A percentile compares a stretch with the other conserved stretches of the same genome.
phyloP scores from a whole-genome alignment of 1,140 invertebrate species.

The Meloidogyne hapla region DNA sequence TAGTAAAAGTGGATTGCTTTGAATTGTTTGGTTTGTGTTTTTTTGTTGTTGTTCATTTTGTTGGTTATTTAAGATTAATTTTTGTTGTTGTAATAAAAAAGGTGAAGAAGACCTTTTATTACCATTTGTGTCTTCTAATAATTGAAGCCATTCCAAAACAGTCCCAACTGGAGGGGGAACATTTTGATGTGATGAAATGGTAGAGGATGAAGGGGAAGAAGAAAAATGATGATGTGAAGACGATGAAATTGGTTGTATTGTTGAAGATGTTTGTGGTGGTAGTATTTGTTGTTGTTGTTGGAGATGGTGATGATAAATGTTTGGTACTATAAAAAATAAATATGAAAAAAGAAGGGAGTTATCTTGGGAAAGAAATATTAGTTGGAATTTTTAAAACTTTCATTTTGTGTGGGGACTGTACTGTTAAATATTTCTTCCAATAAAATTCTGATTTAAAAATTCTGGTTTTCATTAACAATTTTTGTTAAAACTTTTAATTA shows the following conservation, averaged over 20 bases:
- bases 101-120: neutral
- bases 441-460: neutral
- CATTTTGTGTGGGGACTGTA: too few relatives aligned
- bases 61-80: too few relatives aligned
- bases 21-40: too few relatives aligned
- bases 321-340: neutral
- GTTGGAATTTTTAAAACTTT: too few relatives aligned
- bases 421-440: too few relatives aligned
- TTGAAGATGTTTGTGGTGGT: neutral
- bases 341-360: too few relatives aligned
- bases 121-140: neutral
- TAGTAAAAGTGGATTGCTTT: slow-evolving; percentile 7
- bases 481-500: too few relatives aligned
- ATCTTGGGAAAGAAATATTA: too few relatives aligned
- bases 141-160: slow-evolving; percentile 15
- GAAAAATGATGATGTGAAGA: neutral
- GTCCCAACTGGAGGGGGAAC: neutral
- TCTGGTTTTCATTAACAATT: neutral
- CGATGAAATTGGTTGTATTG: neutral
- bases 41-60: too few relatives aligned
- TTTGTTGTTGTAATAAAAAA: too few relatives aligned
- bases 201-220: neutral
- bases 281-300: neutral
- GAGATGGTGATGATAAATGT: neutral
- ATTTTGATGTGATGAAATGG: neutral